Evolutionary conservation across 2,888 invertebrate genomes (phyloP).

Genomic region (Hololepta plana): DNA sequence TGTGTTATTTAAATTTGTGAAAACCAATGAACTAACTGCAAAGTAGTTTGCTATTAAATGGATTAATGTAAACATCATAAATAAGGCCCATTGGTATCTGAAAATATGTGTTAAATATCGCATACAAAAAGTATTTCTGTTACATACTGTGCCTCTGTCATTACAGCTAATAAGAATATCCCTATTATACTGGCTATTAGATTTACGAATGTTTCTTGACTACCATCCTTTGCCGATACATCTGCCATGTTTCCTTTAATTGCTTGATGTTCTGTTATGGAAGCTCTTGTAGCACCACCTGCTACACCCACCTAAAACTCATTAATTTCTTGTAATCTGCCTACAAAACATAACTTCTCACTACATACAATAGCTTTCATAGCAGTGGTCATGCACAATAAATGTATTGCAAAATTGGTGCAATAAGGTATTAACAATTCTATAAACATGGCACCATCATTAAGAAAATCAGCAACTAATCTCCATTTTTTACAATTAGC

Average conservation of each 20-base stretch:
- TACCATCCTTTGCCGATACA: conserved; percentile 85
- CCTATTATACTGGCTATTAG: conserved; percentile 67
- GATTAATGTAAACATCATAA: conserved; percentile 49
- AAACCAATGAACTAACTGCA: conserved; percentile 64
- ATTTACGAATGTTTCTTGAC: conserved; percentile 94
- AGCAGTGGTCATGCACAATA: conserved; percentile 54
- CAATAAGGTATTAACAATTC: conserved; percentile 65
- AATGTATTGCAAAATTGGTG: conserved; percentile 35
- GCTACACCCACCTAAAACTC: conserved; percentile 27
- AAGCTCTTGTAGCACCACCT: conserved; percentile 83
- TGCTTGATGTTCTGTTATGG: conserved; percentile 89
- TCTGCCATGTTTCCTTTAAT: conserved; percentile 81
- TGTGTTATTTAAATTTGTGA: conserved; percentile 66
- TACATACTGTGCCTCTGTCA: not conserved
- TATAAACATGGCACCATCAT: conserved; percentile 77
- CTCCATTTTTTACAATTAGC: conserved; percentile 92
- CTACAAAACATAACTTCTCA: too few species aligned
- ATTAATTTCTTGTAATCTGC: too few species aligned
- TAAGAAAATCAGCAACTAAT: conserved; percentile 79
- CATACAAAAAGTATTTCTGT: not conserved
- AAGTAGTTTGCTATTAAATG: conserved; percentile 79
- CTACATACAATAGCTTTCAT: conserved; percentile 72
- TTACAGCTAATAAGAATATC: conserved; percentile 50
- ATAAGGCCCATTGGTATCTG: conserved; percentile 58
- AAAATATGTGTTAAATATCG: conserved; percentile 13